Evolutionary conservation across 2,888 invertebrate species (phyloP), one percentile per base, ranked within the genome.

Genomic region (Morpho achilles): DNA sequence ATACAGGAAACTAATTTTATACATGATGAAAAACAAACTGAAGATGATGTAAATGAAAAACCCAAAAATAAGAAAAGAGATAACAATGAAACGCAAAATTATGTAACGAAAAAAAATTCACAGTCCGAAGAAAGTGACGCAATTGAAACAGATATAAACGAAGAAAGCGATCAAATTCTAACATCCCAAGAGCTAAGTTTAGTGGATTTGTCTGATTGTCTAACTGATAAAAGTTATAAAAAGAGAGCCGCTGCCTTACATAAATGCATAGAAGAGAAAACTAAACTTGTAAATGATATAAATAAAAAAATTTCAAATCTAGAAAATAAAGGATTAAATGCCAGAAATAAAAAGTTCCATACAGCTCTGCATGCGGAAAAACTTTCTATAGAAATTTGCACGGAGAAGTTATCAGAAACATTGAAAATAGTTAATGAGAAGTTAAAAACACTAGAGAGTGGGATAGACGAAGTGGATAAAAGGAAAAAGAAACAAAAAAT

Each of bases 301-400:
- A 72, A 80, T 1, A 64, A 72, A 46, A 86, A 87, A 69, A 76
- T 88, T 59, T 10, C 67, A 1, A 71, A 61, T 0, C 70, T 91
- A 61, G 91, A 92, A 66, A 74, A 79, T 0, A 77, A 67, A 64
- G 84, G 85, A 1, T 63, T 90, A 0, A 73, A 69, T 8, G 64
- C 76, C 0, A 72, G 71, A 48, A 89, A 84, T 41, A 87, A 89
- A 56, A 77, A 77, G 52, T 80, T 67, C 51, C 87, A 87, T 62
- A 82, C 83, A 4, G 82, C 86, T 0, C 84, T 89, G 84, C 80
- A 83, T 8, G 63, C 69, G 4, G 86, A 88, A 45, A 84, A 79
- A 67, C 43, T 80, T 5, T 57, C 77, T 0, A 62, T 81, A 8
- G 65, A 84, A 63, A 74, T 83, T 45, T 66, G 82, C 41, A 63